Conservation (phyloP, 2,888 invertebrate species). For the Clostera curtula region DNA sequence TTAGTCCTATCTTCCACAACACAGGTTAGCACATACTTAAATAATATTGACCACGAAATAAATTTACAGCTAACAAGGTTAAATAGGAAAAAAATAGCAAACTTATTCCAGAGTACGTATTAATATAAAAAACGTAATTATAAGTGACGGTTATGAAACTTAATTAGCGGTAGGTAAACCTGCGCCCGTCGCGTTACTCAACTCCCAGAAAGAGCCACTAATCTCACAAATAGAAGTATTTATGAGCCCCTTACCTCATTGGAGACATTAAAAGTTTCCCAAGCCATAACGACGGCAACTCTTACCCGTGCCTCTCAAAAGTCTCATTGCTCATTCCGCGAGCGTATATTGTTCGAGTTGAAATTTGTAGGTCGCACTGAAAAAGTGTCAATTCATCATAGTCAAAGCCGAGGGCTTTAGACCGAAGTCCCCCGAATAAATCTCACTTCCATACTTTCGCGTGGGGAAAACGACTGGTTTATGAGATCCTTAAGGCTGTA, state of each 20-base stretch:
- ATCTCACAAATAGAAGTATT: conserved; percentile 61
- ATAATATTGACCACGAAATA: no score
- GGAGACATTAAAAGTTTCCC: conserved; percentile 68
- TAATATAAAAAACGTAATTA: no score
- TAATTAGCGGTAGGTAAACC: conserved; percentile 39
- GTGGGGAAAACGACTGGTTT: conserved; percentile 73
- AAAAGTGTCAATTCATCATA: conserved; percentile 75
- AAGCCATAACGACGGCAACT: conserved; percentile 57
- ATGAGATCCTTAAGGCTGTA: conserved; percentile 76
- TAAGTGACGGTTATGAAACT: conserved; percentile 22
- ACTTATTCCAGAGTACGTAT: no score
- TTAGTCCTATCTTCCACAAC: no score
- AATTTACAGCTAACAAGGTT: no score
- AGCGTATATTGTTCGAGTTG: conserved; percentile 68
- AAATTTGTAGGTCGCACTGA: conserved; percentile 70
- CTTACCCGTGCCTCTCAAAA: no score
- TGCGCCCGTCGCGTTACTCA: conserved; percentile 36
- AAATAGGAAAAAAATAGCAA: no score
- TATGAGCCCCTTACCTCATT: conserved; percentile 63
- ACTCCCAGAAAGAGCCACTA: conserved; percentile 54
- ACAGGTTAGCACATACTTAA: no score
- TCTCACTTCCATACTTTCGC: conserved; percentile 75
- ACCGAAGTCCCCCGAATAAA: conserved; percentile 70
- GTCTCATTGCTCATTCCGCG: conserved; percentile 69
- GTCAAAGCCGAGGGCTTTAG: conserved; percentile 68